Evolutionary conservation across 2,888 invertebrate species (phyloP).

Genomic region (Taenaris catops): DNA sequence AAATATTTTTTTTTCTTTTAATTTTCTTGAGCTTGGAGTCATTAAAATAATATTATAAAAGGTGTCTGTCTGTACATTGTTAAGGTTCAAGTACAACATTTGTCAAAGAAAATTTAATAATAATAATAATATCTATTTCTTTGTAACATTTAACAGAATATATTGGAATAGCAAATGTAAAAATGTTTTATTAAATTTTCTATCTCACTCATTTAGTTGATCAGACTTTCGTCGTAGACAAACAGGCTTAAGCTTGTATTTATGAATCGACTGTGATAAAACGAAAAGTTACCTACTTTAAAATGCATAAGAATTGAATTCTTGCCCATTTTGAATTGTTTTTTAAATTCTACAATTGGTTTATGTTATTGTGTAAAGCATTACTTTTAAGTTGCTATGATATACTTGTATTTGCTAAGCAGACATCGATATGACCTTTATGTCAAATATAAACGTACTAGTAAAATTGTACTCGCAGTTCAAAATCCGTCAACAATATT

Average conservation of each 20-base stretch:
- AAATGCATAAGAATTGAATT: slow-evolving; percentile 45
- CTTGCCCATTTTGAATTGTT: slow-evolving; percentile 15
- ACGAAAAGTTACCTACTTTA: slow-evolving; percentile 42
- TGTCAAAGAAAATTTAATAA: neutral
- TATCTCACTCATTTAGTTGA: slow-evolving; percentile 2
- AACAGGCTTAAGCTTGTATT: slow-evolving; percentile 6
- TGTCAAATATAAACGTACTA: slow-evolving; percentile 3
- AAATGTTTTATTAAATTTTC: neutral
- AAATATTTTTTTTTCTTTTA: no score
- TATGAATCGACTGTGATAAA: slow-evolving; percentile 44
- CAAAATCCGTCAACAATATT: slow-evolving; percentile 34
- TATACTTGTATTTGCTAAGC: slow-evolving; percentile 4
- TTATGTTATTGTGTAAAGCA: slow-evolving; percentile 1
- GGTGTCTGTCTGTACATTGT: no score
- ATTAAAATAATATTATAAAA: no score
- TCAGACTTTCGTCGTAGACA: slow-evolving; percentile 1
- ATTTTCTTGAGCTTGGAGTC: no score
- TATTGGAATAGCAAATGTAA: slow-evolving; percentile 1
- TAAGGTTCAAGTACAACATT: no score
- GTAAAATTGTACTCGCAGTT: slow-evolving; percentile 34
- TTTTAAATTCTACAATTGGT: slow-evolving; percentile 3
- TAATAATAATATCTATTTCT: neutral
- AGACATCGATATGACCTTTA: slow-evolving; percentile 4
- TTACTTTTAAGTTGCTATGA: slow-evolving; percentile 1
- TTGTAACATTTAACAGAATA: no score